These are phyloP conservation scores for Morinoia aosen DNA, from an alignment of 2,888 invertebrate genomes.

Conservation along the genomic window DNA sequence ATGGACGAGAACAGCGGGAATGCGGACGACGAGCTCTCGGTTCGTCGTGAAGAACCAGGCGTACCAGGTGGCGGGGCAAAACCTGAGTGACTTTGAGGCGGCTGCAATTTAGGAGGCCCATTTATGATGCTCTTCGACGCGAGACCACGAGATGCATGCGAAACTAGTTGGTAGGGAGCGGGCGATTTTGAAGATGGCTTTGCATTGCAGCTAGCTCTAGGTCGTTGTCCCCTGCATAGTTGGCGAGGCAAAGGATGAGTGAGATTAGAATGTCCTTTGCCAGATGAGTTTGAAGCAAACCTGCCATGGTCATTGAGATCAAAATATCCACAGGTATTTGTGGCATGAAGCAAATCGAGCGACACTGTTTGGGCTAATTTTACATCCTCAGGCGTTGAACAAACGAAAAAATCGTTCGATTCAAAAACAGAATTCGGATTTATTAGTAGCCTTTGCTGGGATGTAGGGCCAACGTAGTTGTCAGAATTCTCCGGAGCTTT, in stretches of 20 bases:
- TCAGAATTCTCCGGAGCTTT: not conserved
- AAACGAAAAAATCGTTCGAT: not conserved
- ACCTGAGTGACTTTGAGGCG: not conserved
- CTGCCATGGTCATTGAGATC: not conserved
- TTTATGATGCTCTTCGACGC: not conserved
- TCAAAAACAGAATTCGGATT: not conserved
- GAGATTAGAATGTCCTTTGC: not conserved
- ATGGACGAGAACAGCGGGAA: constrained; percentile 31
- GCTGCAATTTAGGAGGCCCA: not conserved
- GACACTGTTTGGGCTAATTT: constrained; percentile 22
- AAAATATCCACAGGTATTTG: not conserved
- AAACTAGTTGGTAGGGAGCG: constrained; percentile 40
- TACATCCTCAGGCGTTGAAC: not conserved
- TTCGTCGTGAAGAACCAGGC: not conserved
- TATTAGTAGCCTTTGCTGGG: not conserved
- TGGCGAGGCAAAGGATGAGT: constrained; percentile 39
- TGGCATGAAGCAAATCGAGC: not conserved
- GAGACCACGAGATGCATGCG: not conserved
- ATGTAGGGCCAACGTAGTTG: not conserved
- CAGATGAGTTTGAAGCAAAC: not conserved
- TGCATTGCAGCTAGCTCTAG: constrained; percentile 5
- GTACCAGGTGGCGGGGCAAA: constrained; percentile 24
- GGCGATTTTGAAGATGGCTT: not conserved
- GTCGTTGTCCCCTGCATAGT: not conserved
- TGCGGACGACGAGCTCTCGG: constrained; percentile 3